phyloP scores from a whole-genome alignment of 2,113 vertebrate species.

The Myotis lucifugus region DNA sequence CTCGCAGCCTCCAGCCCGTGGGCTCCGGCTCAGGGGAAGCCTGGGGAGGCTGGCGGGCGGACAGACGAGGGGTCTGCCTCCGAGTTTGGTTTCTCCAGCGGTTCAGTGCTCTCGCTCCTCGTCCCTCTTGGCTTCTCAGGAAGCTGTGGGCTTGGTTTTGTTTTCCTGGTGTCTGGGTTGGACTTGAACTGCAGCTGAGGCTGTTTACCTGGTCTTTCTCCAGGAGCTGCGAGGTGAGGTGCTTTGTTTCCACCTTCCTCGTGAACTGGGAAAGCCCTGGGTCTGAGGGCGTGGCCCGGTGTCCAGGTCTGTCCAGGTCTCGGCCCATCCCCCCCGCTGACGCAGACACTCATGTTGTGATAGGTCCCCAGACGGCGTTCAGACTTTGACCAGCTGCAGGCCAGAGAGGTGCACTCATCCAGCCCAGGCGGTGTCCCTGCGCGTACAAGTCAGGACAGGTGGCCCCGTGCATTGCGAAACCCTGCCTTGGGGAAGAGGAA shows the following conservation, averaged over 20 bases:
- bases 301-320: not conserved
- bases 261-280: not conserved
- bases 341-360: not conserved
- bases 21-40: not conserved
- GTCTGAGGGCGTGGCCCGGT: fast-evolving
- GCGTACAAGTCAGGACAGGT: conserved; percentile 11
- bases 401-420: not conserved
- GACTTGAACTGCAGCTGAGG: not conserved
- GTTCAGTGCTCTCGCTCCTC: not conserved
- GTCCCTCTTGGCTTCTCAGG: not conserved
- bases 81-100: not conserved
- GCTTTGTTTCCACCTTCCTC: not conserved
- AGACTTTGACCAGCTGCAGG: not conserved
- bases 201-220: not conserved
- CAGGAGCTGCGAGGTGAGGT: not conserved
- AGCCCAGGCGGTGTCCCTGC: not conserved
- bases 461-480: not conserved
- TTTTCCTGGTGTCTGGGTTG: not conserved
- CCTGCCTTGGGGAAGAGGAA: not conserved
- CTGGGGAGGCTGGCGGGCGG: not conserved
- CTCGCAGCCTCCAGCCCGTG: fast-evolving
- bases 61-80: not conserved
- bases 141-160: not conserved
- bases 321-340: not conserved
- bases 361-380: conserved; percentile 32